Base-by-base conservation (phyloP, 2,797 vertebrate genomes). In the Mallotus villosus region DNA sequence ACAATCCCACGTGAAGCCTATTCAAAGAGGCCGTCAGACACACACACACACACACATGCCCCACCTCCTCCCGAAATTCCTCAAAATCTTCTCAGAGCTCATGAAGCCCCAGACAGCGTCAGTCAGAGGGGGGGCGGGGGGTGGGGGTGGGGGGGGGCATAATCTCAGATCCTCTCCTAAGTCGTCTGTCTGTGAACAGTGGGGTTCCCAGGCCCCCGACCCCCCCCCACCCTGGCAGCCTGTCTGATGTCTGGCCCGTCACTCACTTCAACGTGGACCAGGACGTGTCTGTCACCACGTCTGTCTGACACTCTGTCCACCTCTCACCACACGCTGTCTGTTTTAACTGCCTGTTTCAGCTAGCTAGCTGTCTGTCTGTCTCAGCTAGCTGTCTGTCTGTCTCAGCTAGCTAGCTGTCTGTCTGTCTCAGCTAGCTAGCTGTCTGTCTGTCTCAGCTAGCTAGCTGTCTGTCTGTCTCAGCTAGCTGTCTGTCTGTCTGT, bases 61-160 rank as follows among this genome's bases (percentile, higher is more conserved):
- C 80, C 88, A 85, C 85, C 80, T 79, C 74, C 62, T 49, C 74
- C 9, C 32, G 78, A 72, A 68, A 82, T 76, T 21, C 76, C 81
- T 78, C 74, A 75, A 89, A 89, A 87, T 86, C 84, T 85, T 71
- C 22, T 75, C 77, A 84, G 86, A 86, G 79, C 87, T 67, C 74
- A 72, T 62, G 71, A 76, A 63, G 84, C 85, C 83, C 87, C 85
- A 90, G 87, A 90, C 89, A 22, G 78, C 77, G 81, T 82, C 86
- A 78, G 59, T 86, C 82, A 51, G 75, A 53, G 83, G 83, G 55
- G 29, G 41, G 41, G 41, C 12, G 2, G 41, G 34, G 41, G 41
- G 41, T 46, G 41, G 5, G 41, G 41, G 11, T 11, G 84, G 21
- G 41, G 16, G 59, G 37, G 86, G 85, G 77, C 78, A 64, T 88